phyloP scores from a whole-genome alignment of 2,888 invertebrate genomes.

The Incurvaria masculella region DNA sequence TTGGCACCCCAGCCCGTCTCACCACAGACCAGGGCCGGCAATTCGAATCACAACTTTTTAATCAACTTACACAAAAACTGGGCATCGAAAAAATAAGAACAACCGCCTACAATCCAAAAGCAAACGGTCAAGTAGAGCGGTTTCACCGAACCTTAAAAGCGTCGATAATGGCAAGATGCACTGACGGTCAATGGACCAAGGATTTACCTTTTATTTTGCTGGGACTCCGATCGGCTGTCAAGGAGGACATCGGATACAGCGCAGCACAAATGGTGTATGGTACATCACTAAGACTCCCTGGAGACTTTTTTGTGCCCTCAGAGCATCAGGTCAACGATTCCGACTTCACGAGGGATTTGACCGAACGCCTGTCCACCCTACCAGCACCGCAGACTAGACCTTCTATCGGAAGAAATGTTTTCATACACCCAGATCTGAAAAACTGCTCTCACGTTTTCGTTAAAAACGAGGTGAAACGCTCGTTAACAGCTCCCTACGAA shows the following conservation, averaged over 20 bases:
- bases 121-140: conserved; percentile 19
- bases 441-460: too few relatives aligned
- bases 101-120: not conserved
- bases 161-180: conserved; percentile 11
- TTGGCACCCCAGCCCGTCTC: conserved; percentile 10
- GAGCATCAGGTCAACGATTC: too few relatives aligned
- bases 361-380: too few relatives aligned
- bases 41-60: conserved; percentile 23
- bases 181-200: conserved; percentile 15
- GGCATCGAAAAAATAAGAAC: conserved; percentile 8
- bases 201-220: conserved; percentile 22
- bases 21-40: conserved; percentile 27
- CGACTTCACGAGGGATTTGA: too few relatives aligned
- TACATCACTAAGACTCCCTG: conserved; percentile 2
- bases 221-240: conserved; percentile 6
- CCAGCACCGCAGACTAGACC: too few relatives aligned
- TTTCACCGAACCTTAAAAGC: conserved; percentile 18
- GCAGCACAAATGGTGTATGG: conserved; percentile 3
- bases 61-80: conserved; percentile 16
- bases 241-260: not conserved
- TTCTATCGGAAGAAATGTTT: too few relatives aligned
- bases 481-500: too few relatives aligned
- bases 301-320: conserved; percentile 4
- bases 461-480: too few relatives aligned
- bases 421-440: too few relatives aligned